Base-by-base conservation (phyloP, 2,888 invertebrate genomes). In the Antheraea yamamai region DNA sequence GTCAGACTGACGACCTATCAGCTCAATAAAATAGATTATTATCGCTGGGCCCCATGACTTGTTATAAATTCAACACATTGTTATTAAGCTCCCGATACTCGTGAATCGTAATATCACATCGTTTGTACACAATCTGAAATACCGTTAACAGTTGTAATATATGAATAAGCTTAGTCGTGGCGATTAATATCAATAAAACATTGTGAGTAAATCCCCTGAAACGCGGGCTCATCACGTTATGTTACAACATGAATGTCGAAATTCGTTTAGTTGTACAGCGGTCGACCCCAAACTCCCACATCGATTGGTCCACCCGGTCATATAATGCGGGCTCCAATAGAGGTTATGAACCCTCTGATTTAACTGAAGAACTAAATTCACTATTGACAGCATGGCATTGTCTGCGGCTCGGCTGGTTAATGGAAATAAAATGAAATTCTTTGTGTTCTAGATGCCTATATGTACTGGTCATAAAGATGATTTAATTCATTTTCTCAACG, bases 331-430 rank as follows among this genome's bases (percentile, higher is more conserved):
- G 93, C 86, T 79, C 83, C 84, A 81, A 84, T 86, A 82, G 85
- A 89, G 88, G 90, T 89, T 91, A 90, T 90, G 91, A 89, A 90
- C 92, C 89, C 90, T 87, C 90, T 87, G 92, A 89, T 91, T 92
- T 93, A 92, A 93, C 93, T 92, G 92, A 92, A 91, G 88, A 90
- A 89, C 89, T 90, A 89, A 87, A 39, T 58, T 75, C 71, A 58
- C 71, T 35, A 71, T 71, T 74, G 74, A 74, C 71, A 74, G 71
- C 47, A 47, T 47, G 55, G 47, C 35, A 72, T 74, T 75, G 76
- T 75, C 72, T 76, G 70, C 70, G 35, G 39, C 39, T 70, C 39
- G 51, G 73, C 72, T 75, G 26, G 47, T 30, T 55, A 73, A 75
- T 55, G 68, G 72, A 70, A 23, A 68, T 73, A 70, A 55, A 55